Base-by-base conservation (phyloP, 2,797 vertebrate genomes). In the Cheracebus regulus region DNA sequence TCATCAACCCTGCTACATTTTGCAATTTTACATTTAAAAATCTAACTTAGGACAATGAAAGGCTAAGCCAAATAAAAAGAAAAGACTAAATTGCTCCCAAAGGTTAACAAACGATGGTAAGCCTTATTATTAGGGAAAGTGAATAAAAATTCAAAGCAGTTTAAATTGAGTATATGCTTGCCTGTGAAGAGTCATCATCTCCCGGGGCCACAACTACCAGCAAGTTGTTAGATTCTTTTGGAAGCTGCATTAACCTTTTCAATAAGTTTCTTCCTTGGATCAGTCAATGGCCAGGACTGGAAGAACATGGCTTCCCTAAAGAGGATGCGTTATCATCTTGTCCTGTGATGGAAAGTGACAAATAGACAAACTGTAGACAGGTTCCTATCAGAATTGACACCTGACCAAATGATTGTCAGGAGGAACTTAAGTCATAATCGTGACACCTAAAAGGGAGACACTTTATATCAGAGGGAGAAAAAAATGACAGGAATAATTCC, bases 81-180 rank as follows among this genome's bases (percentile, higher is more conserved):
- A 85, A 93, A 87, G 39, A 46, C 80, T 87, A 67, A 79, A 58
- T 90, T 93, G 4, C 36, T 90, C 83, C 26, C 76, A 94, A 88
- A 87, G 82, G 46, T 93, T 76, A 95, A 90, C 67, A 85, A 92
- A 92, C 28, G n/a, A 79, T 36, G 44, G 28, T 90, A 28, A 95
- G 36, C 19, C 33, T 88, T 94, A 70, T 90, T 79, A 96, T 92
- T 94, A 81, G 85, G 26, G 55, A 82, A 89, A 64, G 70, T 93
- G 87, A 96, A 96, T 92, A 81, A 82, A 95, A 97, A 78, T 75
- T 83, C 81, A 96, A 95, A 97, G 88, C 64, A 76, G n/a, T 78
- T 94, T 84, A 79, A 88, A 58, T 82, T 10, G 24, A 52, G 67
- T 72, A 75, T n/a, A n/a, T 46, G 46, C 7, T 58, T 79, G 28